A percentile compares a stretch with the other conserved stretches of the same genome.
Evolutionary conservation across 37 sponge, comb jelly and placozoan genomes (phyloP).

Genomic region (Sycon ciliatum): DNA sequence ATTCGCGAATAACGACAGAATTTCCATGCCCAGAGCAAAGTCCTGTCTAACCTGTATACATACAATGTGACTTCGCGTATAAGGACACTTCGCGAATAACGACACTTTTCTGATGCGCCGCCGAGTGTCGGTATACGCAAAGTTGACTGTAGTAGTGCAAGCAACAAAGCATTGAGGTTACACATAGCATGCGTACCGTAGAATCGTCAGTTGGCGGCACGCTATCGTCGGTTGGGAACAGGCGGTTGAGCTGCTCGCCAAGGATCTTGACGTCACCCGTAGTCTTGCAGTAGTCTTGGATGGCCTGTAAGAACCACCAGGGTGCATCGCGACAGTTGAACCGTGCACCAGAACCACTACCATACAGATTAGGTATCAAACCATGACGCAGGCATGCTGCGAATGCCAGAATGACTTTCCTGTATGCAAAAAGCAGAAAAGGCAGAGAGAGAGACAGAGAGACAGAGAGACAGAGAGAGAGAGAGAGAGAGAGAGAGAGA

Average conservation of each 20-base stretch:
- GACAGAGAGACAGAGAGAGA: background rate
- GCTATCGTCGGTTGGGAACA: conserved; percentile 64
- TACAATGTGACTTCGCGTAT: too few relatives aligned
- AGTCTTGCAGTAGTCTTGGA: conserved; percentile 66
- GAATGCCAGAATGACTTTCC: conserved; percentile 73
- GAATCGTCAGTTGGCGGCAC: too few relatives aligned
- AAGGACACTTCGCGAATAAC: too few relatives aligned
- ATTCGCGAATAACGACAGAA: too few relatives aligned
- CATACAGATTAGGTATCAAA: conserved; percentile 87
- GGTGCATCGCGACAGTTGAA: conserved; percentile 97
- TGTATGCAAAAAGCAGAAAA: too few relatives aligned
- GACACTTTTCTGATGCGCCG: too few relatives aligned
- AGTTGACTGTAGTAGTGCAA: too few relatives aligned
- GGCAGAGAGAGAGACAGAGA: background rate
- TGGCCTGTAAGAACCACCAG: conserved; percentile 94
- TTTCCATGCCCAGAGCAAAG: too few relatives aligned
- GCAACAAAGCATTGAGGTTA: too few relatives aligned
- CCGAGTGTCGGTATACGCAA: too few relatives aligned
- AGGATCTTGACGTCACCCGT: conserved; percentile 58
- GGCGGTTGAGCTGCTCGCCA: conserved; percentile 34
- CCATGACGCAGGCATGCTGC: conserved; percentile 86
- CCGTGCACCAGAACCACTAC: conserved; percentile 66
- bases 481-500: background rate
- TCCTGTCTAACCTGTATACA: too few relatives aligned
- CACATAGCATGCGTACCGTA: too few relatives aligned